A percentile compares a stretch with the other conserved stretches of the same genome.
Conservation (phyloP, 1,140 invertebrate genomes). For the Drosophila chauvacae region DNA sequence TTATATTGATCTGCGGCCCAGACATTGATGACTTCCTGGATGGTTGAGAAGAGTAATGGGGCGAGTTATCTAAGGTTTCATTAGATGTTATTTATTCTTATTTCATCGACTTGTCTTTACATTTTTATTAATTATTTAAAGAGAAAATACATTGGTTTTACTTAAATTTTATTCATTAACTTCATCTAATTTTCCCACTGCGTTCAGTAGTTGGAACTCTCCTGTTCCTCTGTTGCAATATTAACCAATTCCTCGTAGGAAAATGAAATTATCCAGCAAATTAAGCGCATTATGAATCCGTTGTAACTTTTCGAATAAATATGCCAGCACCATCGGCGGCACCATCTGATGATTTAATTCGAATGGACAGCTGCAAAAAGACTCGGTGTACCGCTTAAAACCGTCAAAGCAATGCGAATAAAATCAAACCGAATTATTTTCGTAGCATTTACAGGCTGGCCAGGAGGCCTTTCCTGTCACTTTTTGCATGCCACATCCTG, state of each 20-base stretch:
- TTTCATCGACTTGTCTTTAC: background rate
- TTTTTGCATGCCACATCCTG: slow-evolving; percentile 27
- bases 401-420: slow-evolving; percentile 80
- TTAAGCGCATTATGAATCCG: slow-evolving; percentile 58
- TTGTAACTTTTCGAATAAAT: background rate
- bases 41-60: background rate
- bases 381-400: slow-evolving; percentile 58
- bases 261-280: slow-evolving; percentile 58
- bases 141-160: background rate
- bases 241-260: background rate
- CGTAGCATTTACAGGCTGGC: slow-evolving; percentile 32
- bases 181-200: background rate
- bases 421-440: slow-evolving; percentile 81
- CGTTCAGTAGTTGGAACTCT: background rate
- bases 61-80: background rate
- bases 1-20: background rate
- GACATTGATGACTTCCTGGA: background rate
- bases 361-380: slow-evolving; percentile 37
- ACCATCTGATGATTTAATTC: slow-evolving; percentile 45
- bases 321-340: background rate
- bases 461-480: slow-evolving; percentile 33
- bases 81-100: background rate
- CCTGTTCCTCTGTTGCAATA: background rate
- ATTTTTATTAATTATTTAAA: background rate
- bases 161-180: background rate